Conservation (phyloP, 2,888 invertebrate genomes). For the Ptilodon capucinus region DNA sequence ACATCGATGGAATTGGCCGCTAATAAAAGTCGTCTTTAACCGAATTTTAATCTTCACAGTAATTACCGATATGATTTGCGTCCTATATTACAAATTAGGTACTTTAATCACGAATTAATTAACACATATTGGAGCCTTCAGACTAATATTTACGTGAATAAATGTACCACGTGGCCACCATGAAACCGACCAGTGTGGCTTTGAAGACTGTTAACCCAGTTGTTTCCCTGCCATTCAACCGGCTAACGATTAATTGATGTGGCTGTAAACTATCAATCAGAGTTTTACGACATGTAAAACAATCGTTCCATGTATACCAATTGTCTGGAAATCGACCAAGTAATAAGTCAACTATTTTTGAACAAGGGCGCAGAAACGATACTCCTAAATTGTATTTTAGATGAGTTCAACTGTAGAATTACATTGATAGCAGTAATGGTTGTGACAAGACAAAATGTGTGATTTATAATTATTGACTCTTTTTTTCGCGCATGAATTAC, state of each 20-base stretch:
- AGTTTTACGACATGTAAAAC: slow-evolving; percentile 72
- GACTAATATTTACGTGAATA: slow-evolving; percentile 39
- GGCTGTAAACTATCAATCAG: slow-evolving; percentile 76
- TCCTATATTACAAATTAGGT: too few species aligned
- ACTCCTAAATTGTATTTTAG: background rate
- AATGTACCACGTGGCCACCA: slow-evolving; percentile 33
- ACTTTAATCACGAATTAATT: background rate
- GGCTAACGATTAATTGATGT: slow-evolving; percentile 69
- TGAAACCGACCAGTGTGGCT: slow-evolving; percentile 36
- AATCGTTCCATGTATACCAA: slow-evolving; percentile 65
- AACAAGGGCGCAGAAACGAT: slow-evolving; percentile 9
- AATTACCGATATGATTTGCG: too few species aligned
- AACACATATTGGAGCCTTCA: background rate
- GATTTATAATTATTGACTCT: too few species aligned
- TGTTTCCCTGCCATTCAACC: slow-evolving; percentile 49
- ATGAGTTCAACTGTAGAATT: too few species aligned
- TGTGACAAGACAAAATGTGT: too few species aligned
- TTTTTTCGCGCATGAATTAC: too few species aligned
- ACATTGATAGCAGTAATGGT: too few species aligned
- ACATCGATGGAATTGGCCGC: too few species aligned
- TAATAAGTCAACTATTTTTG: slow-evolving; percentile 45
- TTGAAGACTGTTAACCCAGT: slow-evolving; percentile 70
- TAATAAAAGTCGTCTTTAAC: too few species aligned
- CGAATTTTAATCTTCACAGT: too few species aligned
- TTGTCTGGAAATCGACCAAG: slow-evolving; percentile 59